Evolutionary conservation across 2,113 vertebrate species (phyloP), one percentile per base, ranked within the genome.

Genomic region (Calonectris borealis): DNA sequence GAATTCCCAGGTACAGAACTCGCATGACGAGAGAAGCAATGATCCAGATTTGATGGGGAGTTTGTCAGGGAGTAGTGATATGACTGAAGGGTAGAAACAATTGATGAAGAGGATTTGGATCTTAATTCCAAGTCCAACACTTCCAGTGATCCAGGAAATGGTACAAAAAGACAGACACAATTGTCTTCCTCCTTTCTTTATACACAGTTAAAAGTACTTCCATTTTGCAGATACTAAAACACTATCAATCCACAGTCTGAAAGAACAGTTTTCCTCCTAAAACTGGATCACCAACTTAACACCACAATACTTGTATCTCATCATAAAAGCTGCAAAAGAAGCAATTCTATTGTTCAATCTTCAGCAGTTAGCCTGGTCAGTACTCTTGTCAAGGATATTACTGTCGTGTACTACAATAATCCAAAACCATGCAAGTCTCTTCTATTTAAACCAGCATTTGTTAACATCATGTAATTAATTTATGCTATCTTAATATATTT

Each of bases 381-480:
- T n/a, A 26, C 49, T 86, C 54, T 55, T 85, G 20, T 32, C 68
- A 51, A 16, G 22, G 52, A 36, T 69, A 62, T 65, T 84, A 92
- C 68, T 54, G 65, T 29, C 69, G 60, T 11, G n/a, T 57, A 88
- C 49, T 76, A 77, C 57, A 90, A n/a, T 46, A 93, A 95, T 20
- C 48, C 38, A 49, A 62, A 76, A 76, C 0, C 32, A 83, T 17
- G 36, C 26, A 86, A 48, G 38, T 52, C 78, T 70, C 42, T 36
- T 77, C 40, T 62, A n/a, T 32, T 88, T 72, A 90, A 91, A 77
- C 18, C 26, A 84, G 32, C 49, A 75, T 75, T 86, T 70, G 36
- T 83, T 96, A 97, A 90, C n/a, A 93, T 86, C 29, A 65, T 32
- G 25, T 66, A 72, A 89, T 66, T 83, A 76, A 77, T 52, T 75